A percentile compares a stretch with the other conserved stretches of the same genome.
Conservation (phyloP, 2,113 vertebrate species). For the Aphelocoma coerulescens region DNA sequence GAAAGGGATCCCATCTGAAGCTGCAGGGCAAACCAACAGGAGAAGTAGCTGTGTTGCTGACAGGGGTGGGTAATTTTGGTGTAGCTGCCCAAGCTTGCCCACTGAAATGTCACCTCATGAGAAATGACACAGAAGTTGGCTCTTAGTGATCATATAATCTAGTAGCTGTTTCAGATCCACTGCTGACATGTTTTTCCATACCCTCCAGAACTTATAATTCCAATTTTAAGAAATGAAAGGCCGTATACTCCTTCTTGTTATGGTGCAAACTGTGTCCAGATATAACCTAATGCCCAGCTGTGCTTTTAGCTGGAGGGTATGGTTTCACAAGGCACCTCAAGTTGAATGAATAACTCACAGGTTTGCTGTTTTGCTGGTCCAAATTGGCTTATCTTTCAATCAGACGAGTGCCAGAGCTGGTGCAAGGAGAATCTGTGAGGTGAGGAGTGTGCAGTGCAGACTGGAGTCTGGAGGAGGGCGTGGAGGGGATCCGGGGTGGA, state of each 20-base stretch:
- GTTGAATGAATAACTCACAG: not conserved
- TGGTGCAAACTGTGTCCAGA: not conserved
- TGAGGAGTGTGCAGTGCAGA: not conserved
- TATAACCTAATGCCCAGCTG: not conserved
- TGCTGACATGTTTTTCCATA: not conserved
- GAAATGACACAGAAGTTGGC: not conserved
- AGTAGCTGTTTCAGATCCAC: not conserved
- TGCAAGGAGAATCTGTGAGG: not conserved
- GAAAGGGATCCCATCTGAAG: fast-evolving
- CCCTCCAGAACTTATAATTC: not conserved
- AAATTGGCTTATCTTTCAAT: not conserved
- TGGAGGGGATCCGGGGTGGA: not conserved
- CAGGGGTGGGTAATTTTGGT: not conserved
- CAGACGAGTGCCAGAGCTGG: not conserved
- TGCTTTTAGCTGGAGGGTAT: not conserved
- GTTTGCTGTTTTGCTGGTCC: not conserved
- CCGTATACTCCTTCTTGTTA: not conserved
- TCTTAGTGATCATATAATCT: not conserved
- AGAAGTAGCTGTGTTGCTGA: not conserved
- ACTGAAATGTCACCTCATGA: not conserved
- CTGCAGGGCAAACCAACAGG: not conserved
- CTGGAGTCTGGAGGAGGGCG: not conserved
- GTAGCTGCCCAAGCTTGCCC: not conserved
- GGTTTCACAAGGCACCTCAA: not conserved
- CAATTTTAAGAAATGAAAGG: not conserved